Percentiles rank a stretch among this genome's conserved stretches.
Evolutionary conservation across 1,140 invertebrate species (phyloP).

Genomic region (Drosophila willistoni): DNA sequence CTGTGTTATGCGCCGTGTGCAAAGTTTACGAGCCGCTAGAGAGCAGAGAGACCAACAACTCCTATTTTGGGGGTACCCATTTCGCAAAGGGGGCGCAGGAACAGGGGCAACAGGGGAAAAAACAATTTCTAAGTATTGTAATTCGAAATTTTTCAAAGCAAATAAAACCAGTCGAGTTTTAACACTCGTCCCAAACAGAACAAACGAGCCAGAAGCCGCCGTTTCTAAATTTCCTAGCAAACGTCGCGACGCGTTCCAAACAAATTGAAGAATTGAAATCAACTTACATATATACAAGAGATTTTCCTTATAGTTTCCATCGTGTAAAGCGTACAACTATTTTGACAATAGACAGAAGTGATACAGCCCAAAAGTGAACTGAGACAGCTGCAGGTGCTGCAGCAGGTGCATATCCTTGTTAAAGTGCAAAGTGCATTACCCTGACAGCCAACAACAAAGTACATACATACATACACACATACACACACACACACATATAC

Average conservation of each 20-base stretch:
- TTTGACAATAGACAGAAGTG: no score
- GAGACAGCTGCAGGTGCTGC: background rate
- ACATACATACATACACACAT: slow-evolving; percentile 23
- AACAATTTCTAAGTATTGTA: slow-evolving; percentile 81
- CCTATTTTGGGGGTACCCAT: background rate
- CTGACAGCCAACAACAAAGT: slow-evolving; percentile 30
- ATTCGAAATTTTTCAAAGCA: slow-evolving; percentile 81
- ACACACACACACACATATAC: slow-evolving; percentile 18
- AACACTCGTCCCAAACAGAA: slow-evolving; percentile 77
- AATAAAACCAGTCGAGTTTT: slow-evolving; percentile 80
- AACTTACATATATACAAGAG: background rate
- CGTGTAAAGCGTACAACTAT: no score
- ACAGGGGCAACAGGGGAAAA: slow-evolving; percentile 40
- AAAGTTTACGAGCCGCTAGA: slow-evolving; percentile 60
- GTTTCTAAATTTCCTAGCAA: background rate
- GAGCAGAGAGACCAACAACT: slow-evolving; percentile 20
- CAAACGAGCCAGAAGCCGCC: slow-evolving; percentile 2
- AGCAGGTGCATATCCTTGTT: slow-evolving; percentile 33
- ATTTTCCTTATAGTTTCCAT: no score
- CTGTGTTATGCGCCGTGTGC: slow-evolving; percentile 54
- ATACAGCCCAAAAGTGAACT: no score
- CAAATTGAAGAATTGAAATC: background rate
- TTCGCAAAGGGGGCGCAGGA: slow-evolving; percentile 1
- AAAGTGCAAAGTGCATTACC: slow-evolving; percentile 82
- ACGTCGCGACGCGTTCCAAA: background rate